Evolutionary conservation across 2,888 invertebrate species (phyloP), one percentile per base, ranked within the genome.

Genomic region (Spilarctia lutea): DNA sequence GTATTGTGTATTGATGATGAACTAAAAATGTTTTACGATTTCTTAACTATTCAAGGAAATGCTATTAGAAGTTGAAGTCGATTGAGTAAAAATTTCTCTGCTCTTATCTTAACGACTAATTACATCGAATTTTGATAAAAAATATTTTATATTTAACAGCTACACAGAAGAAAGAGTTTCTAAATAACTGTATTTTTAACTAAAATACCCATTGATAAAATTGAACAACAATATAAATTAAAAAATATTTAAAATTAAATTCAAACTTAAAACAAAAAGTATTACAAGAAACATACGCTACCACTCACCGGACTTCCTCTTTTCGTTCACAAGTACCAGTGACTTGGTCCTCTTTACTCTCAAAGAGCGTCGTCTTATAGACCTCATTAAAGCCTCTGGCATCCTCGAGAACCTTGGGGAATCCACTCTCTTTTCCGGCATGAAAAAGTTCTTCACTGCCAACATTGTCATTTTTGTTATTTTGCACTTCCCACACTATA

Each of bases 231-330:
- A 45, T 30, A 33, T 60, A 73, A 33, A 68, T 27, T 24, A 67
- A 48, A 56, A 45, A 65, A 8, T 42, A 27, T 65, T 24, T 27
- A 33, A 18, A 52, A 30, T 24, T 52, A 42, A 42, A 63, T 27
- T n/a, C 70, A 33, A 78, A 74, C 35, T 39, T 73, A 75, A 77
- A 67, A 33, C 60, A 68, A 67, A 68, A 24, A 72, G 81, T 71
- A 81, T 80, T 79, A 81, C 82, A 82, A 77, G 79, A 81, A 65
- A 78, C 85, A 92, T 94, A 95, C 94, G 74, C 90, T 95, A 96
- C 94, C 94, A 95, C 97, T 97, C 96, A 98, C 98, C 98, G 92
- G 98, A 98, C 95, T 98, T 98, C 89, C 98, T 93, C 92, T 98
- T 98, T 92, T 98, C 97, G 80, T 96, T 96, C 80, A 97, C 96